Base-by-base conservation (phyloP, 2,888 invertebrate genomes). In the Acholoe squamosa region DNA sequence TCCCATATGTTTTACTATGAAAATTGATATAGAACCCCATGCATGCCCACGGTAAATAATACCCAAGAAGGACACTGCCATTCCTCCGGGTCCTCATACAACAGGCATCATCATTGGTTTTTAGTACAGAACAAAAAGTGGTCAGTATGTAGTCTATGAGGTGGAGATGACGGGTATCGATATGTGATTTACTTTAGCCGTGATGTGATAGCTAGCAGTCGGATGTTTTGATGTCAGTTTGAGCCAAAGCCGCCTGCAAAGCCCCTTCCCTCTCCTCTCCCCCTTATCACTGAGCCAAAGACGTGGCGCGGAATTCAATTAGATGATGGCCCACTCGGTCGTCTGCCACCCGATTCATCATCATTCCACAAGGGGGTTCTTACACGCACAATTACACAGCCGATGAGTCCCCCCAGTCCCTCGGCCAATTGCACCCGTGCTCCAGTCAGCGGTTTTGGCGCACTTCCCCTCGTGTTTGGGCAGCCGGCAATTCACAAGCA, bases 341-440 rank as follows among this genome's bases (percentile, higher is more conserved):
- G 86, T 28, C 86, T 33, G 56, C 86, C 86, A 28, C 52, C 25
- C 86, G 54, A 86, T 86, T 51, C 86, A 86, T 86, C 86, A 86
- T 86, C 86, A 86, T 86, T 86, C 31, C 86, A 86, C 86, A 86
- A 86, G 86, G 86, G 86, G 52, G 54, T 56, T 56, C 86, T 86
- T 86, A 86, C 86, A 86, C 86, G 86, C 54, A 51, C 86, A 86
- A 86, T 86, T 86, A 86, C 86, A 86, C 86, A 22, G 86, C 52
- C 86, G 56, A 86, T 33, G 86, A 86, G 86, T 51, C 86, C 52
- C n/a, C 86, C 28, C 54, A 25, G 86, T 86, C 86, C 86, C 86
- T 54, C 28, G 86, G 86, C 86, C 86, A 86, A 86, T 86, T 86
- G 86, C 52, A 54, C 86, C 86, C 25, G 54, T n/a, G 31, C 31